Evolutionary conservation across 1,140 invertebrate species (phyloP).

Genomic region (Drosophila punjabiensis): DNA sequence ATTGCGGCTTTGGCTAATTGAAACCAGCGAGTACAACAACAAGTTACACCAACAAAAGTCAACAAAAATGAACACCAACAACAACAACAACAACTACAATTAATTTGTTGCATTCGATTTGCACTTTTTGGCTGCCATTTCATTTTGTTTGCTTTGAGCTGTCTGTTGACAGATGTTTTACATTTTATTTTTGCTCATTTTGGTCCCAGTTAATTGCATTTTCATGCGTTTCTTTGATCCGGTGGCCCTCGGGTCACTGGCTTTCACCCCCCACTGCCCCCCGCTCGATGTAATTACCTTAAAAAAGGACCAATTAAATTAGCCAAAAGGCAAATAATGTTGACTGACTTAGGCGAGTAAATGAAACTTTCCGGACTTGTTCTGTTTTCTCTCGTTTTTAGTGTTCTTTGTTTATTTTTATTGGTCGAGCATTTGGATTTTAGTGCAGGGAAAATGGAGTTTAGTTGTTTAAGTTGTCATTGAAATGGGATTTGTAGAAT

Average conservation of each 20-base stretch:
- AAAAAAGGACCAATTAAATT: constrained; percentile 70
- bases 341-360: background rate
- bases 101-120: constrained; percentile 72
- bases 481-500: background rate
- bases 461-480: constrained; percentile 3
- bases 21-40: constrained; percentile 39
- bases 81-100: constrained; percentile 8
- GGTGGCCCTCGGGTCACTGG: constrained; percentile 16
- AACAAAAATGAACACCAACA: constrained; percentile 15
- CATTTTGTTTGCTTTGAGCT: constrained; percentile 62
- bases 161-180: constrained; percentile 16
- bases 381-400: constrained; percentile 23
- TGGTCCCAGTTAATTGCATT: constrained; percentile 51
- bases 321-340: constrained; percentile 59
- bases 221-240: constrained; percentile 39
- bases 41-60: constrained; percentile 15
- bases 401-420: constrained; percentile 40
- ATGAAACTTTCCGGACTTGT: constrained; percentile 6
- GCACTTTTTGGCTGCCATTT: constrained; percentile 57
- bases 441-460: constrained; percentile 17
- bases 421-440: constrained; percentile 12
- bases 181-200: constrained; percentile 35
- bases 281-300: constrained; percentile 56
- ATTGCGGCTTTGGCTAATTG: constrained; percentile 67
- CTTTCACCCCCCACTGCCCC: constrained; percentile 11